These are phyloP conservation scores for Acipenser transmontanus DNA, from an alignment of 2,797 vertebrate species.

Conservation along the genomic window DNA sequence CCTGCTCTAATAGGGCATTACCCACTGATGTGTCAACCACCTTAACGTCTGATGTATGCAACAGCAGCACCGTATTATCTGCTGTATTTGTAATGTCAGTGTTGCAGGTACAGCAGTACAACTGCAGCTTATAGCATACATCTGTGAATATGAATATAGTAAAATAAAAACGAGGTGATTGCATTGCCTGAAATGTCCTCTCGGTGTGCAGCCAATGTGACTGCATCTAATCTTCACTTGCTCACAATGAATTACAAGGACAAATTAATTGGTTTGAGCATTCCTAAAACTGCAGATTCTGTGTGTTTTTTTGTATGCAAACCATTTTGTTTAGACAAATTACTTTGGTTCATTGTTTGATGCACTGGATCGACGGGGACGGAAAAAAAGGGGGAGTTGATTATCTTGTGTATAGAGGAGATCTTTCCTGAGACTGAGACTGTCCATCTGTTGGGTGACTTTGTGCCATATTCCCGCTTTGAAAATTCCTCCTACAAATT, in stretches of 20 bases:
- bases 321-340: slow-evolving; percentile 2
- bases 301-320: not conserved
- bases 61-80: slow-evolving; percentile 2
- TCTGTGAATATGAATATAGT: slow-evolving; percentile 5
- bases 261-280: not conserved
- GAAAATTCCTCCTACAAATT: no score
- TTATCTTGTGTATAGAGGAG: no score
- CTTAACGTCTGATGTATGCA: slow-evolving; percentile 5
- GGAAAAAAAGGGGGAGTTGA: no score
- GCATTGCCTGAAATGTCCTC: not conserved
- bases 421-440: no score
- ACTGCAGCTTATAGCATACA: not conserved
- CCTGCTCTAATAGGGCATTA: slow-evolving; percentile 15
- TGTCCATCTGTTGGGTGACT: no score
- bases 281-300: not conserved
- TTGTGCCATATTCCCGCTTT: no score
- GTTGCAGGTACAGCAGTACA: slow-evolving; percentile 3
- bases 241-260: slow-evolving; percentile 1
- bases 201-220: slow-evolving; percentile 5
- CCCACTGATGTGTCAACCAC: not conserved
- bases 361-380: no score
- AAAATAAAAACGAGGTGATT: not conserved
- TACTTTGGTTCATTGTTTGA: not conserved
- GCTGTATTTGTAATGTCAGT: not conserved
- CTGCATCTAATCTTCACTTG: slow-evolving; percentile 2